Conservation (phyloP, 2,797 vertebrate species). For the Neopelma chrysocephalum region DNA sequence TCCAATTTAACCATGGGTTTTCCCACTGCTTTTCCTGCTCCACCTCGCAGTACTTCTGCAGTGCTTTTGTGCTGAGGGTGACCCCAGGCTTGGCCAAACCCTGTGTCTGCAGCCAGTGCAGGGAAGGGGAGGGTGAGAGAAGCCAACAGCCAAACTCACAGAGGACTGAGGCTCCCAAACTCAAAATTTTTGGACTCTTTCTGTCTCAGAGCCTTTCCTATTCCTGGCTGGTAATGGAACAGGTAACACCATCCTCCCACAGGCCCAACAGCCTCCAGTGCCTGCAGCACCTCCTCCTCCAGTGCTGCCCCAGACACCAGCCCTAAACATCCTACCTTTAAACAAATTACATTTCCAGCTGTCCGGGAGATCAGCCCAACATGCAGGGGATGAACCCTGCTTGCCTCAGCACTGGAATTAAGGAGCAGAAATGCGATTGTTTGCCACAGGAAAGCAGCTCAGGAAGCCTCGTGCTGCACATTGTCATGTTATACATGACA, state of each 20-base stretch:
- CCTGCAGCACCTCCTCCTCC: background rate
- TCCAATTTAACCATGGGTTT: background rate
- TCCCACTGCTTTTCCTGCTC: background rate
- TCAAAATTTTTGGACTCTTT: background rate
- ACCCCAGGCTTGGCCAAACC: background rate
- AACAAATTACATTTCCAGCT: slow-evolving; percentile 17
- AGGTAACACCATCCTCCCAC: background rate
- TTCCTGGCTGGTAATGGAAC: accelerated
- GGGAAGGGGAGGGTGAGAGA: background rate
- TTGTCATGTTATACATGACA: slow-evolving; percentile 35
- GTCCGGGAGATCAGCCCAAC: background rate
- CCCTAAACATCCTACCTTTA: background rate
- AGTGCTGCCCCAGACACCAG: background rate
- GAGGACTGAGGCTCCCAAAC: background rate
- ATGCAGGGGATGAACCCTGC: background rate
- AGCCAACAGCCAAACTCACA: background rate
- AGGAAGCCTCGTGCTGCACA: background rate
- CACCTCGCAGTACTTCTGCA: background rate
- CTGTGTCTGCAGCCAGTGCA: background rate
- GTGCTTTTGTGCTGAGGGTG: background rate
- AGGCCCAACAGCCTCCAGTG: background rate
- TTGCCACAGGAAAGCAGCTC: slow-evolving; percentile 35
- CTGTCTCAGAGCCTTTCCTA: background rate
- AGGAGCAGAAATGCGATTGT: slow-evolving; percentile 33
- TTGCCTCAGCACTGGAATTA: slow-evolving; percentile 14